phyloP scores from a whole-genome alignment of 2,113 vertebrate species.

The Anguilla japonica region DNA sequence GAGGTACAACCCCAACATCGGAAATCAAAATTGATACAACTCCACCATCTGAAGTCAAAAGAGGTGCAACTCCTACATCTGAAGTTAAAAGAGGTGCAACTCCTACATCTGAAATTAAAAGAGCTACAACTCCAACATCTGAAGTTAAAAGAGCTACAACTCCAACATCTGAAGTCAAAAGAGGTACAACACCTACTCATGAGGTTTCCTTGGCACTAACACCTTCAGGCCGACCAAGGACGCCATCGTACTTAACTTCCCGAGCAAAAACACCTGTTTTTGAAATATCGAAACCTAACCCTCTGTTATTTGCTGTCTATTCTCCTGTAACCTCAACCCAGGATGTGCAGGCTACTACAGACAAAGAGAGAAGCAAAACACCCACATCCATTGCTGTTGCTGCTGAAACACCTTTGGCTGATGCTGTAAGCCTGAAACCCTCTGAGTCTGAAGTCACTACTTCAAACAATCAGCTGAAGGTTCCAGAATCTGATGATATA shows the following conservation, averaged over 20 bases:
- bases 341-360: constrained; percentile 51
- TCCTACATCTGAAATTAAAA: constrained; percentile 30
- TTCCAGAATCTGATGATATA: neutral
- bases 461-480: constrained; percentile 33
- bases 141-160: constrained; percentile 31
- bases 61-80: neutral
- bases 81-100: constrained; percentile 29
- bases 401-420: constrained; percentile 13
- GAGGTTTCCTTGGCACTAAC: constrained; percentile 46
- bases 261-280: constrained; percentile 57
- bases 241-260: constrained; percentile 54
- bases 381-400: constrained; percentile 41
- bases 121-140: constrained; percentile 1
- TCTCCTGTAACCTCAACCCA: neutral
- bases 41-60: constrained; percentile 21
- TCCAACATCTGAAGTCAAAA: constrained; percentile 36
- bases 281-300: constrained; percentile 70
- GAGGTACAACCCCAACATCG: neutral
- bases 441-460: constrained; percentile 7
- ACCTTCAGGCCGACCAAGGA: constrained; percentile 54
- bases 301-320: constrained; percentile 62
- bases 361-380: constrained; percentile 55
- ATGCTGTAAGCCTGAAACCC: constrained; percentile 26
- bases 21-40: constrained; percentile 1
- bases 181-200: constrained; percentile 27